Conservation (phyloP, 2,888 invertebrate species). For the Gandaritis pyraliata region DNA sequence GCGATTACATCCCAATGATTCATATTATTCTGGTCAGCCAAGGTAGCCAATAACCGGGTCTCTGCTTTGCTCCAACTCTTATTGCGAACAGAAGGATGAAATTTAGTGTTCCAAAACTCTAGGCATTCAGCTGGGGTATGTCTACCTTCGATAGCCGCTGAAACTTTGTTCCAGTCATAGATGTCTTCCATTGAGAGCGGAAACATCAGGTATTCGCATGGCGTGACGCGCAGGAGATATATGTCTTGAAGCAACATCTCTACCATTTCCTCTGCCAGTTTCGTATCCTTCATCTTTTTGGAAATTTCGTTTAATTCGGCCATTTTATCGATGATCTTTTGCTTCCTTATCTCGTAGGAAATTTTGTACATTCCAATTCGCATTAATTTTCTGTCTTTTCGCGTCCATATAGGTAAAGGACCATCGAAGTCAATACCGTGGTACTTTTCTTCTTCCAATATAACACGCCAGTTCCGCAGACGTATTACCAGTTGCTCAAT, state of each 20-base stretch:
- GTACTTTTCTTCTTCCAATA: slow-evolving; percentile 13
- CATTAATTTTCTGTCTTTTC: slow-evolving; percentile 6
- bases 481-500: slow-evolving; percentile 1
- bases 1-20: slow-evolving; percentile 13
- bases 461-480: slow-evolving; percentile 15
- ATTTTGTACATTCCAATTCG: slow-evolving; percentile 4
- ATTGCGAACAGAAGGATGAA: slow-evolving; percentile 10
- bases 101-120: slow-evolving; percentile 22
- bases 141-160: slow-evolving; percentile 7
- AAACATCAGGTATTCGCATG: slow-evolving; percentile 12
- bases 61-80: slow-evolving; percentile 22
- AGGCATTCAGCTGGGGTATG: slow-evolving; percentile 19
- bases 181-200: slow-evolving; percentile 9
- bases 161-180: slow-evolving; percentile 21
- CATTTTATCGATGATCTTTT: slow-evolving; percentile 9
- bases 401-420: slow-evolving; percentile 14
- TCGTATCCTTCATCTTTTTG: slow-evolving; percentile 1
- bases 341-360: slow-evolving; percentile 17
- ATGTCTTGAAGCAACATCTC: slow-evolving; percentile 20
- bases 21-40: slow-evolving; percentile 2
- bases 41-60: neutral
- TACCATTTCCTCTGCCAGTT: slow-evolving; percentile 14
- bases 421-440: slow-evolving; percentile 5
- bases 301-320: slow-evolving; percentile 1
- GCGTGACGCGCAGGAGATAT: slow-evolving; percentile 20